Percentiles rank a stretch among this genome's conserved stretches.
phyloP scores from a whole-genome alignment of 2,888 invertebrate species.

The Drosophila cyrtoloma region DNA sequence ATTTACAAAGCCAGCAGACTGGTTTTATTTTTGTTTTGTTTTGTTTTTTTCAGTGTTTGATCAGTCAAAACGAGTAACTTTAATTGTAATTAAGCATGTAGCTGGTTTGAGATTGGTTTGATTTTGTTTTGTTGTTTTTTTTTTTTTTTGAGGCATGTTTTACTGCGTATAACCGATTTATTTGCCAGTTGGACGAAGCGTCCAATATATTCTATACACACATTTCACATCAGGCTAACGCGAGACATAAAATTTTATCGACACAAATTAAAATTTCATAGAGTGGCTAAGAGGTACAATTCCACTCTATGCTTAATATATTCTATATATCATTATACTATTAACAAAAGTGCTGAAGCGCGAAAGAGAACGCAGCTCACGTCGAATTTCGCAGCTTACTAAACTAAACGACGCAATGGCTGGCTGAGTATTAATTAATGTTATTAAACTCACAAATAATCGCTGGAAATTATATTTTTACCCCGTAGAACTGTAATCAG shows the following conservation, averaged over 20 bases:
- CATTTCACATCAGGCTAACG: background rate
- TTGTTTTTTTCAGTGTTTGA: slow-evolving; percentile 15
- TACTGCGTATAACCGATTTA: slow-evolving; percentile 25
- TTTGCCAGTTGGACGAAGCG: slow-evolving; percentile 10
- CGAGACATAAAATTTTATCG: background rate
- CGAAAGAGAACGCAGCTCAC: background rate
- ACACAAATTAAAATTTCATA: background rate
- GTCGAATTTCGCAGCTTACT: background rate
- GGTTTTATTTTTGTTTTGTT: slow-evolving; percentile 46
- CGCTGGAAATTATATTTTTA: background rate
- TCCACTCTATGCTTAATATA: background rate
- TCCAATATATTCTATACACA: background rate
- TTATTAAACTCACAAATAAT: slow-evolving; percentile 3
- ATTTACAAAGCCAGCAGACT: slow-evolving; percentile 40
- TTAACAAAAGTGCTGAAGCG: background rate
- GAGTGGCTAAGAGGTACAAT: background rate
- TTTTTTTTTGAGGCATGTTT: background rate
- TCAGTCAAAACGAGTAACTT: slow-evolving; percentile 27
- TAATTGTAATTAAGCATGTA: slow-evolving; percentile 58
- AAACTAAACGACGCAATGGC: slow-evolving; percentile 10
- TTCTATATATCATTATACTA: background rate
- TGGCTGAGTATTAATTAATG: slow-evolving; percentile 18
- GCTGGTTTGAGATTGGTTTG: slow-evolving; percentile 54
- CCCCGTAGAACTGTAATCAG: slow-evolving; percentile 11
- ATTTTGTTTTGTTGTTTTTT: slow-evolving; percentile 13